These are phyloP conservation scores for Protaetia brevitarsis DNA, from an alignment of 1,140 invertebrate species.

Conservation along the genomic window DNA sequence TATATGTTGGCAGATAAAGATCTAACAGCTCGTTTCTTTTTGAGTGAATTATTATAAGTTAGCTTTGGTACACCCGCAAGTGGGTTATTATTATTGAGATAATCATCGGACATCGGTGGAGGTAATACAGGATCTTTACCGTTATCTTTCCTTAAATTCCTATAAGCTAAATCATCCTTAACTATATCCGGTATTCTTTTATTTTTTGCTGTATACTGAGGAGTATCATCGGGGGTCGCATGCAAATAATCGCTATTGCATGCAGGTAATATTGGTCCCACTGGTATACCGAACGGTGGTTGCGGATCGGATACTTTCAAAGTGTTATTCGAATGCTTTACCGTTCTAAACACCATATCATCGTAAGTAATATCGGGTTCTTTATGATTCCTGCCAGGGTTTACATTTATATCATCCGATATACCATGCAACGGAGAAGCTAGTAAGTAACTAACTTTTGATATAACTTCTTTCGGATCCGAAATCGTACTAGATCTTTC, in stretches of 20 bases:
- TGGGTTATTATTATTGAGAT: conserved; percentile 40
- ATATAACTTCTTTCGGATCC: conserved; percentile 56
- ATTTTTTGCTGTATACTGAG: conserved; percentile 60
- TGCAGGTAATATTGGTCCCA: conserved; percentile 72
- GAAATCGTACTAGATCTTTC: conserved; percentile 53
- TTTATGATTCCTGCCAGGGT: conserved; percentile 55
- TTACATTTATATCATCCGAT: conserved; percentile 46
- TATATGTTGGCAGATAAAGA: conserved; percentile 79
- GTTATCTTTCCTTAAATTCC: conserved; percentile 77
- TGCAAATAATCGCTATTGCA: conserved; percentile 81
- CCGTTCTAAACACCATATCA: conserved; percentile 78
- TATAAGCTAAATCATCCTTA: conserved; percentile 81
- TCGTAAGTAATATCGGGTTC: conserved; percentile 80
- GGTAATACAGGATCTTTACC: conserved; percentile 51
- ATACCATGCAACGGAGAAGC: conserved; percentile 62
- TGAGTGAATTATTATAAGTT: conserved; percentile 41
- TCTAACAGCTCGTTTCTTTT: conserved; percentile 72
- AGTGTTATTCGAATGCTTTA: conserved; percentile 71
- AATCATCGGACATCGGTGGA: conserved; percentile 42
- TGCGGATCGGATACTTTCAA: conserved; percentile 73
- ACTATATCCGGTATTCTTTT: conserved; percentile 75
- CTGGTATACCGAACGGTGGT: conserved; percentile 84
- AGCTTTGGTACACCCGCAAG: conserved; percentile 32
- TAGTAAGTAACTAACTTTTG: conserved; percentile 69
- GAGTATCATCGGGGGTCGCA: conserved; percentile 61